Percentiles rank a stretch among this genome's conserved stretches.
These are phyloP conservation scores for Drosophila mercatorum DNA, from an alignment of 2,888 invertebrate species.

Conservation along the genomic window DNA sequence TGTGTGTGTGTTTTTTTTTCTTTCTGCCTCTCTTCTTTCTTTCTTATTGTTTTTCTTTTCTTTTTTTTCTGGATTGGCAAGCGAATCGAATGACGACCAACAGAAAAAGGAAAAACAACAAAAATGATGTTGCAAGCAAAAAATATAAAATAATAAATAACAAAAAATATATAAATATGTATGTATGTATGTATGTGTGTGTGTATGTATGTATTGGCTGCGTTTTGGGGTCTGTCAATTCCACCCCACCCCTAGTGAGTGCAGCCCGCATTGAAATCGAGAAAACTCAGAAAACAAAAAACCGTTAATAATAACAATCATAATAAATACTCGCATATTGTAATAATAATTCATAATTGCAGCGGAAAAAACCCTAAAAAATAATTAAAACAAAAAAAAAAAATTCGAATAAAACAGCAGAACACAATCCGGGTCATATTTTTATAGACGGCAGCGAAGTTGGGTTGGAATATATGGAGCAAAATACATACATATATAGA, in stretches of 20 bases:
- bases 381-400: conserved; percentile 17
- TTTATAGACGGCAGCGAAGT: not conserved
- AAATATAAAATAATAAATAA: conserved; percentile 35
- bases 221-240: conserved; percentile 15
- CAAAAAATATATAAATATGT: not conserved
- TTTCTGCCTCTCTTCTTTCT: conserved; percentile 22
- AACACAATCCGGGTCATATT: conserved; percentile 37
- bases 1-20: conserved; percentile 16
- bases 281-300: conserved; percentile 8
- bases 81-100: conserved; percentile 35
- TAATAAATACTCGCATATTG: conserved; percentile 38
- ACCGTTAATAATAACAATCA: conserved; percentile 27
- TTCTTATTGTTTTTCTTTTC: conserved; percentile 22
- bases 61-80: conserved; percentile 55
- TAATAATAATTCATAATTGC: conserved; percentile 49
- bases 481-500: not conserved
- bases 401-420: conserved; percentile 2
- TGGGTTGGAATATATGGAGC: too few species aligned
- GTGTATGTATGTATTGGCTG: conserved; percentile 28
- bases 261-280: conserved; percentile 38
- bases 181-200: too few species aligned
- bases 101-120: conserved; percentile 24
- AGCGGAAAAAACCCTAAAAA: conserved; percentile 42
- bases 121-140: conserved; percentile 56
- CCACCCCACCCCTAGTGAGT: not conserved